A percentile compares a stretch with the other conserved stretches of the same genome.
These are phyloP conservation scores for honey bee (Apis mellifera) DNA, from an alignment of 1,140 invertebrate species.

Conservation along the genomic window DNA sequence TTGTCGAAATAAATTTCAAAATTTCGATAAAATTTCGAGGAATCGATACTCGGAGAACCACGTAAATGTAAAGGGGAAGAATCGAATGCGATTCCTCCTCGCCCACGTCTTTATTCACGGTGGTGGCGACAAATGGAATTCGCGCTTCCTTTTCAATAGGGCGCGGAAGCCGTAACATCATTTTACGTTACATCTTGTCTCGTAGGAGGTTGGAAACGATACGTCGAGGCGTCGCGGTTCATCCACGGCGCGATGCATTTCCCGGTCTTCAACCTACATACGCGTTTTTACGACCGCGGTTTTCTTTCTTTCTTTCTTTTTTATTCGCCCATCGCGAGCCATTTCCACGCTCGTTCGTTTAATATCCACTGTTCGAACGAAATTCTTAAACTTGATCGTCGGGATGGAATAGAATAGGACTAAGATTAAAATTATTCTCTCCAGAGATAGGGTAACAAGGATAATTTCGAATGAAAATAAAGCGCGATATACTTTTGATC, in stretches of 20 bases:
- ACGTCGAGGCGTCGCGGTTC: constrained; percentile 22
- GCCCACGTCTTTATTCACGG: constrained; percentile 23
- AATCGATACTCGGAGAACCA: background rate
- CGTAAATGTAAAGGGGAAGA: constrained; percentile 22
- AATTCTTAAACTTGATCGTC: background rate
- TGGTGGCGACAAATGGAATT: constrained; percentile 42
- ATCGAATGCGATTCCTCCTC: constrained; percentile 11
- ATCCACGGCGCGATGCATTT: constrained; percentile 23
- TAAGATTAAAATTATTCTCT: no score
- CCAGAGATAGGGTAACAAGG: no score
- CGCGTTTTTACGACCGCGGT: constrained; percentile 1
- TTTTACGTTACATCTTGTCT: constrained; percentile 43
- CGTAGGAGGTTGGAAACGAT: constrained; percentile 29
- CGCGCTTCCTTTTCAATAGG: constrained; percentile 38
- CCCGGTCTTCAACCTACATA: constrained; percentile 7
- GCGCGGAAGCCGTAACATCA: constrained; percentile 47
- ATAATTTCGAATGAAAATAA: no score
- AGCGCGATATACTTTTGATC: no score
- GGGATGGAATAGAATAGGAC: no score
- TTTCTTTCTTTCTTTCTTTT: background rate
- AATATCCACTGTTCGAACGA: background rate
- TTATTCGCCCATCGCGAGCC: background rate
- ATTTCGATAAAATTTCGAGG: background rate
- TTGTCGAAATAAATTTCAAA: no score
- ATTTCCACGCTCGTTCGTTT: background rate